Conservation (phyloP, 2,888 invertebrate species). For the Nymphalis c-album region DNA sequence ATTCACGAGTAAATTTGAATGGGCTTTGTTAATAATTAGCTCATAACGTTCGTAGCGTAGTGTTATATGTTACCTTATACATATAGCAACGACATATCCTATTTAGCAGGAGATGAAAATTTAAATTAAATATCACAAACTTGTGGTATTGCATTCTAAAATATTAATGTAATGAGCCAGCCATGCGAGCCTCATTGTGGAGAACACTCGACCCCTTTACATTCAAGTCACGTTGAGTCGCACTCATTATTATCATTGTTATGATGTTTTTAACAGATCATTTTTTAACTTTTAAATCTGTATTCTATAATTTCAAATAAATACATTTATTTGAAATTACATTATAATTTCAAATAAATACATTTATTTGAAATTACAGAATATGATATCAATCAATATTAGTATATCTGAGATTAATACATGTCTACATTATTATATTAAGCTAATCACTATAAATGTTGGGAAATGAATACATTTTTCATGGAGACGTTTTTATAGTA, state of each 20-base stretch:
- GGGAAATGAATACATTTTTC: too few species aligned
- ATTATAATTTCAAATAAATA: too few species aligned
- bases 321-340: neutral
- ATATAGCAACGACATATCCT: neutral
- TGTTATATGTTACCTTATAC: neutral
- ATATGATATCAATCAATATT: too few species aligned
- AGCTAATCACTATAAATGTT: too few species aligned
- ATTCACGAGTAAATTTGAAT: neutral
- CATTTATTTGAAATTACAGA: neutral
- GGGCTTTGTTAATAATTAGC: neutral
- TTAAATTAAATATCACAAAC: constrained; percentile 22
- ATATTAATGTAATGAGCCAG: constrained; percentile 37
- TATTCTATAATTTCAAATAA: too few species aligned
- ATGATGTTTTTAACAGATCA: constrained; percentile 28
- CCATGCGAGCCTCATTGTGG: constrained; percentile 30
- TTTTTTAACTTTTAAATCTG: constrained; percentile 7
- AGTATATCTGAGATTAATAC: too few species aligned
- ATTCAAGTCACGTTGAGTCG: constrained; percentile 23
- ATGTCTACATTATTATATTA: too few species aligned
- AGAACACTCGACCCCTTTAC: constrained; percentile 36
- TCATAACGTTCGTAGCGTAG: neutral
- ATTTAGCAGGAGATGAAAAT: constrained; percentile 5
- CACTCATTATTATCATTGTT: constrained; percentile 27
- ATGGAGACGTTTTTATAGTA: too few species aligned
- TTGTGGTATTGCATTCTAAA: constrained; percentile 29